Conservation (phyloP, 2,888 invertebrate species). For the Clitarchus hookeri region DNA sequence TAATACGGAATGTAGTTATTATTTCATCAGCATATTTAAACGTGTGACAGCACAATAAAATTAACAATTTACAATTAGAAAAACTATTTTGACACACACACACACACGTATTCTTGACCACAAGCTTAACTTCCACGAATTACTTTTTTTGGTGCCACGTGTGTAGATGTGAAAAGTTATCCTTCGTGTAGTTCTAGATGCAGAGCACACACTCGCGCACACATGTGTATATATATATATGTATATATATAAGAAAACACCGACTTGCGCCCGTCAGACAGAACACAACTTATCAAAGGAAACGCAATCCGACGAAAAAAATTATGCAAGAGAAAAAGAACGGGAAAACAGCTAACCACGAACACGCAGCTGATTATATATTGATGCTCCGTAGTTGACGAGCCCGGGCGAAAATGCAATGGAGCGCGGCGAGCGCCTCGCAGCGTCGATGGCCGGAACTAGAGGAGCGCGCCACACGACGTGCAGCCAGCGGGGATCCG, state of each 20-base stretch:
- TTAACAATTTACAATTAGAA: not conserved
- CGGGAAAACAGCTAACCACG: not conserved
- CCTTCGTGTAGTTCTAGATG: not conserved
- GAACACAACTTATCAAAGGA: not conserved
- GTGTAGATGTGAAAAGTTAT: too few relatives aligned
- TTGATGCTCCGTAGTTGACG: not conserved
- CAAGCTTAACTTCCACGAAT: not conserved
- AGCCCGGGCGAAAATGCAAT: constrained; percentile 20
- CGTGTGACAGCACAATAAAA: too few relatives aligned
- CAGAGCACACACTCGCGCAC: not conserved
- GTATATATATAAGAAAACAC: not conserved
- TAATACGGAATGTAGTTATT: too few relatives aligned
- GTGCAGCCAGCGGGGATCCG: not conserved
- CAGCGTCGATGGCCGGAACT: constrained; percentile 37
- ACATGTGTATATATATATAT: not conserved
- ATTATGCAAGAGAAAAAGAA: not conserved
- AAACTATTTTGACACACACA: not conserved
- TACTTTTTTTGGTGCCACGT: not conserved
- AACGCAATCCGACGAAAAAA: not conserved
- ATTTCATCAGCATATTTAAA: too few relatives aligned
- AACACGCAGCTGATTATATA: constrained; percentile 5
- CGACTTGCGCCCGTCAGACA: not conserved
- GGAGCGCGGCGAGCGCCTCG: constrained; percentile 21
- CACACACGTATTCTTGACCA: not conserved
- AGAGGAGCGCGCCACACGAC: constrained; percentile 20